Evolutionary conservation across 2,797 vertebrate genomes (phyloP).

Genomic region (Pelochelys cantorii): DNA sequence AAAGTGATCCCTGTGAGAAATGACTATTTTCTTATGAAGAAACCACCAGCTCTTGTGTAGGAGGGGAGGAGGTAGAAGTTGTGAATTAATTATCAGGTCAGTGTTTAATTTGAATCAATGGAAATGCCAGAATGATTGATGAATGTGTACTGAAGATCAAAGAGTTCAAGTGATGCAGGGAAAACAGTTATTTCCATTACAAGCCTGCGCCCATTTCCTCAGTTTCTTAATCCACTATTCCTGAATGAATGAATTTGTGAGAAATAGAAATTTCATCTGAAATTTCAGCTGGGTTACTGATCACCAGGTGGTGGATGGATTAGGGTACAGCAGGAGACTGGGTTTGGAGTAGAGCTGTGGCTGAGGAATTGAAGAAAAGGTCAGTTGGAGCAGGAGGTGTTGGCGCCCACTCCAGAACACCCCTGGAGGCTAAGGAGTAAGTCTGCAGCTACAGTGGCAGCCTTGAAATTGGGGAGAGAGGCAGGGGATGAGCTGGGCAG

Average conservation of each 20-base stretch:
- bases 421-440: not conserved
- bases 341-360: accelerated
- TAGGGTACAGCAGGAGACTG: not conserved
- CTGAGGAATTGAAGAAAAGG: not conserved
- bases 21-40: not conserved
- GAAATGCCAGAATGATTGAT: constrained; percentile 1
- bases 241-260: not conserved
- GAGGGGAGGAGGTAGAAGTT: not conserved
- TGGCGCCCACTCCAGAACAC: too few species aligned
- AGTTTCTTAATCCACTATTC: not conserved
- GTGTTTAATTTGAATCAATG: constrained; percentile 10
- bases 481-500: not conserved
- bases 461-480: not conserved
- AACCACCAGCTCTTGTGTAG: not conserved
- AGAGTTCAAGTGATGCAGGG: not conserved
- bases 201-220: not conserved
- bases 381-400: not conserved
- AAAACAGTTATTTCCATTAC: not conserved
- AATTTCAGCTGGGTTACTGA: not conserved
- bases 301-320: not conserved
- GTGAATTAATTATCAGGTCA: not conserved
- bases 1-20: not conserved
- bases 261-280: not conserved
- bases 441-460: not conserved
- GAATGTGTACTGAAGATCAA: not conserved